Evolutionary conservation across 2,888 invertebrate species (phyloP), one percentile per base, ranked within the genome.

Genomic region (Melolontha melolontha): DNA sequence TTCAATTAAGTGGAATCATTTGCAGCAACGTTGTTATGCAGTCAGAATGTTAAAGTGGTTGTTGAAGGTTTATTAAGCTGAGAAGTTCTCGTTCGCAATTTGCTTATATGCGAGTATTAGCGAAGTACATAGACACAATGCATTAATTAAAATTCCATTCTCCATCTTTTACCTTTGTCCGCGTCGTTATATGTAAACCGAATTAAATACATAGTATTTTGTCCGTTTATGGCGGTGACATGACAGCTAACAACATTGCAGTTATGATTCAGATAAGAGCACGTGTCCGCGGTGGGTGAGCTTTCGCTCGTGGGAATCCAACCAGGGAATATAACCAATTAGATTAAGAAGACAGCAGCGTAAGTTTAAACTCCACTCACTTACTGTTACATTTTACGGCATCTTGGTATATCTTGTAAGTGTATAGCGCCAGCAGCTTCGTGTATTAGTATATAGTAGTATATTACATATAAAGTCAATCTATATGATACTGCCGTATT

Each of bases 201-300:
- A 59, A 67, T 50, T 62, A 67, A 67, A 49, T 42, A 29, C 52
- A 41, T 50, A 42, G 50, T 62, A 47, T 67, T 67, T 62, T 29
- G 67, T 67, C 52, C 49, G 50, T 51, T 44, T 49, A 42, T 44
- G 62, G 51, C 50, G 62, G 67, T 51, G 62, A 62, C 67, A 62
- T 67, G 55, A 67, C 67, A 67, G 57, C 55, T 44, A 57, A 57
- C 66, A 70, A 68, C 64, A 65, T 65, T 65, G 69, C 70, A 71
- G 70, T 68, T 70, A 70, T 52, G 70, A 68, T 70, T 47, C 42
- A 70, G 71, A 72, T 72, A 72, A 70, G 70, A 77, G 74, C 78
- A 75, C 76, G 77, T 77, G 77, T 76, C 76, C 73, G 39, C 14
- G 69, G 77, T 77, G 76, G 77, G 78, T 76, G 78, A 51, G 70